These are phyloP conservation scores for Bucco capensis DNA, from an alignment of 2,113 vertebrate species.

Conservation along the genomic window DNA sequence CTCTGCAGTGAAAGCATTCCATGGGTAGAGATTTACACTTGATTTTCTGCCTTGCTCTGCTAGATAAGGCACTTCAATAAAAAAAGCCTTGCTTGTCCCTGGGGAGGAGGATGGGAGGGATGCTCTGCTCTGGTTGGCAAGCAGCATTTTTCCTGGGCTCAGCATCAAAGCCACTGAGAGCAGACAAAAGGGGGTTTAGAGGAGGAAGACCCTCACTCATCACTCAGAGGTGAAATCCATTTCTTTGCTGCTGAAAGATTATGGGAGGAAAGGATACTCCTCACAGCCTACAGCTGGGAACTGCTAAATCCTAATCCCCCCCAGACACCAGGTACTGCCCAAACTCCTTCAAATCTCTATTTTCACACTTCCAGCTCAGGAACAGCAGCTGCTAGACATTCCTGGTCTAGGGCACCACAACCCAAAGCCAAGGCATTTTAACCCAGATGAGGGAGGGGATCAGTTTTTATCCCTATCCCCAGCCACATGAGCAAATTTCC, in stretches of 20 bases:
- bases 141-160: background rate
- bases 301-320: slow-evolving; percentile 31
- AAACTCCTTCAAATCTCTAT: background rate
- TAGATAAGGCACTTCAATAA: background rate
- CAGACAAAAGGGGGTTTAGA: slow-evolving; percentile 42
- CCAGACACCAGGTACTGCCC: background rate
- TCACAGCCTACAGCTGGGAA: background rate
- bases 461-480: no score
- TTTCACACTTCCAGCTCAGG: background rate
- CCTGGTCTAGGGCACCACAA: no score
- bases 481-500: background rate
- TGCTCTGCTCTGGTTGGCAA: background rate
- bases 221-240: background rate
- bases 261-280: background rate
- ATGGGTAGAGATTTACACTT: background rate
- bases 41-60: slow-evolving; percentile 29
- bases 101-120: background rate
- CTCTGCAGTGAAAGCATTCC: background rate
- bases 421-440: no score
- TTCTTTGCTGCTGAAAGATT: background rate
- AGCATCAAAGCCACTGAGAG: background rate
- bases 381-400: background rate
- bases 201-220: background rate
- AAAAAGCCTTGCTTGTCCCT: background rate
- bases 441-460: no score